Conservation (phyloP, 2,113 vertebrate species). For the Cygnus buccinator region DNA sequence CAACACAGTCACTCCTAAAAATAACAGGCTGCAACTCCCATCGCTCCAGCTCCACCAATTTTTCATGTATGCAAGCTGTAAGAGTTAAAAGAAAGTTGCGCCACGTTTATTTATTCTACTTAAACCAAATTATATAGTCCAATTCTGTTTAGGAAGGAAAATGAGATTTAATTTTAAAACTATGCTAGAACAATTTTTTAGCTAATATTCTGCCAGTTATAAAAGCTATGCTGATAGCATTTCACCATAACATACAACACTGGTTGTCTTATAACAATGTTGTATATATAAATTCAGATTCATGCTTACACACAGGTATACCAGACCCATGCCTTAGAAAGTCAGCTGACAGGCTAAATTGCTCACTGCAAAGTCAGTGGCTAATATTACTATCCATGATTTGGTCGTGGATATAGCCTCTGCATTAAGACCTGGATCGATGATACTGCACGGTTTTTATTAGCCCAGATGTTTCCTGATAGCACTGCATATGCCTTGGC, state of each 20-base stretch:
- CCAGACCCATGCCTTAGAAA: not conserved
- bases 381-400: not conserved
- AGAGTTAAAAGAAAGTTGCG: not conserved
- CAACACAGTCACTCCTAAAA: conserved; percentile 79
- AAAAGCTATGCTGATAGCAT: not conserved
- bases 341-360: not conserved
- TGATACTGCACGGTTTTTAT: not conserved
- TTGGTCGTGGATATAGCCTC: not conserved
- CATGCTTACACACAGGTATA: not conserved
- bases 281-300: not conserved
- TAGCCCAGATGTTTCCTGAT: conserved; percentile 30
- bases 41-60: conserved; percentile 40
- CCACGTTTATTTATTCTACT: not conserved
- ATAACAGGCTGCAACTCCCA: conserved; percentile 74
- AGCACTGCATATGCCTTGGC: not conserved
- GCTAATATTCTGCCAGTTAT: not conserved
- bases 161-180: not conserved
- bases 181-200: not conserved
- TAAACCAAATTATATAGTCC: not conserved
- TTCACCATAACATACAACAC: not conserved
- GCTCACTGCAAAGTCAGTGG: not conserved
- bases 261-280: not conserved
- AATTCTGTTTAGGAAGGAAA: not conserved
- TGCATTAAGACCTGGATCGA: not conserved
- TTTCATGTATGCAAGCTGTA: not conserved